Evolutionary conservation across 2,797 vertebrate species (phyloP).

Genomic region (Ctenopoma multispine): DNA sequence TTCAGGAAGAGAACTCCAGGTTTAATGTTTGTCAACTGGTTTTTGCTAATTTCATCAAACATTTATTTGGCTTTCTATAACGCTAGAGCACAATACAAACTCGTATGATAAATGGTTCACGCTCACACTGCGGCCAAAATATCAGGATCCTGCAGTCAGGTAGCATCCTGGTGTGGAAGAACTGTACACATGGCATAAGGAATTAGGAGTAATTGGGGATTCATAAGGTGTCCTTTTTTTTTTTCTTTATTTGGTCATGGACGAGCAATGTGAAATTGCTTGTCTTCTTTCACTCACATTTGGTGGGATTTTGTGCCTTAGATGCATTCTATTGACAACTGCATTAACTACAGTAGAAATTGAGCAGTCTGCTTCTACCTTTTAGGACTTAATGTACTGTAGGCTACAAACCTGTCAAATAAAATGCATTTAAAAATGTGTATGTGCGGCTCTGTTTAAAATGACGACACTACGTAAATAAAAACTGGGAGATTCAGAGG

Average conservation of each 20-base stretch:
- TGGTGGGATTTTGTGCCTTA: slow-evolving; percentile 55
- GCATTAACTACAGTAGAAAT: slow-evolving; percentile 19
- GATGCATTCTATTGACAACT: slow-evolving; percentile 14
- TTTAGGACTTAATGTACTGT: slow-evolving; percentile 45
- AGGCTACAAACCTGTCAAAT: slow-evolving; percentile 4
- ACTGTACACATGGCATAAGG: background rate
- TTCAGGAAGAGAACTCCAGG: background rate
- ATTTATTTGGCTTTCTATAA: background rate
- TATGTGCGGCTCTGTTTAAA: background rate
- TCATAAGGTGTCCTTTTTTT: background rate
- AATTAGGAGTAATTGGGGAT: background rate
- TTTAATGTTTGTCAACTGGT: background rate
- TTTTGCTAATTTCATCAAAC: background rate
- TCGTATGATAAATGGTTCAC: background rate
- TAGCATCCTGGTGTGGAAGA: background rate
- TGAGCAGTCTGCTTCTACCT: slow-evolving; percentile 15
- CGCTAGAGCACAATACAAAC: slow-evolving; percentile 16
- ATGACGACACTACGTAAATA: background rate
- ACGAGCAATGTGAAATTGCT: background rate
- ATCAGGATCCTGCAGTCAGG: background rate
- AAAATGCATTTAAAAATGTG: slow-evolving; percentile 39
- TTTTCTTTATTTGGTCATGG: background rate
- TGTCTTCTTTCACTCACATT: background rate
- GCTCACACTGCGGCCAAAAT: background rate
- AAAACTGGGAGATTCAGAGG: background rate